Evolutionary conservation across 1,140 invertebrate genomes (phyloP).

Genomic region (Ooceraea biroi): DNA sequence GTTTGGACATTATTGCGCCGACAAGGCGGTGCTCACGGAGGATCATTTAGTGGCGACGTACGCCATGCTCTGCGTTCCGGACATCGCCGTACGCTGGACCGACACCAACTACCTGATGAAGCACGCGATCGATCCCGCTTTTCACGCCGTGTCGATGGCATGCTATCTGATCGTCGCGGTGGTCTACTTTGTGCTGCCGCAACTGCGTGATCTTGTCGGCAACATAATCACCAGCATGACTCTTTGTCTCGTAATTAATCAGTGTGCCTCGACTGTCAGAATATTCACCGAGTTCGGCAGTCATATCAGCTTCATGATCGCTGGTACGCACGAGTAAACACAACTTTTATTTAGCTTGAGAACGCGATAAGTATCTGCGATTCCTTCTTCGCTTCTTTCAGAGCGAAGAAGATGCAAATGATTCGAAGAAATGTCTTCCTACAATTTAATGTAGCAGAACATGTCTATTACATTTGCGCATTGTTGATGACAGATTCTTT

Average conservation of each 20-base stretch:
- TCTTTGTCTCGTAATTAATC: slow-evolving; percentile 91
- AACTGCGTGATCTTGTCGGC: slow-evolving; percentile 92
- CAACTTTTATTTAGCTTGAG: background rate
- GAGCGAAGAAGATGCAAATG: background rate
- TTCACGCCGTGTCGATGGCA: slow-evolving; percentile 90
- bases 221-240: slow-evolving; percentile 94
- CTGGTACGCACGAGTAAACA: slow-evolving; percentile 86
- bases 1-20: slow-evolving; percentile 92
- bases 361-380: background rate
- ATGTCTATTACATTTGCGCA: background rate
- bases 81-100: slow-evolving; percentile 89
- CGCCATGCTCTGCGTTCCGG: slow-evolving; percentile 91
- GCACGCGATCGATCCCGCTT: slow-evolving; percentile 91
- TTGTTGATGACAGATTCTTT: background rate
- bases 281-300: slow-evolving; percentile 93
- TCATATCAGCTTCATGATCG: slow-evolving; percentile 92
- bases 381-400: background rate
- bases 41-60: slow-evolving; percentile 87
- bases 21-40: slow-evolving; percentile 88
- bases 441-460: background rate
- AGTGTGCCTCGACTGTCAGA: slow-evolving; percentile 91
- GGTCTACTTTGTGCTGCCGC: slow-evolving; percentile 94
- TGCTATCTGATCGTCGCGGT: slow-evolving; percentile 91
- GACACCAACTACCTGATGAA: slow-evolving; percentile 91
- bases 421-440: background rate